Percentiles rank a stretch among this genome's conserved stretches.
Evolutionary conservation across 2,113 vertebrate species (phyloP).

Genomic region (Microtus montanus): DNA sequence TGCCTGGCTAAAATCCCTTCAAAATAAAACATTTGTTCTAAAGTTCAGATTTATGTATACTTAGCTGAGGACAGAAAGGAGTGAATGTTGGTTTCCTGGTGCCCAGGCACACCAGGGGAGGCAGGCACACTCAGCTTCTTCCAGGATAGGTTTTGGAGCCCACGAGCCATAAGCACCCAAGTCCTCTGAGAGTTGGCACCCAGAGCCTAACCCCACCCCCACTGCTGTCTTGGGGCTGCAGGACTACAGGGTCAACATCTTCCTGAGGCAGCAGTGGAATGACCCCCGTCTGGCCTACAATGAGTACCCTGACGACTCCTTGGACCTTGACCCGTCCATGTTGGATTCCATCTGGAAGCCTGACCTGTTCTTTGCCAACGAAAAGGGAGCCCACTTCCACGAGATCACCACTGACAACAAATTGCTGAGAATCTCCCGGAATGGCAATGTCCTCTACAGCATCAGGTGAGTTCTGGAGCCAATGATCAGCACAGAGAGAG

Average conservation of each 20-base stretch:
- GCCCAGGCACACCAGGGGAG: not conserved
- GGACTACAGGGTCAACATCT: slow-evolving; percentile 99
- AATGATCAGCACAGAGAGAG: not conserved
- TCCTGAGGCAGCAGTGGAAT: slow-evolving; percentile 98
- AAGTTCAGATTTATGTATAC: not conserved
- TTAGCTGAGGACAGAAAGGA: not conserved
- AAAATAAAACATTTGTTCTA: not conserved
- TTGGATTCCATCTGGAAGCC: slow-evolving; percentile 99
- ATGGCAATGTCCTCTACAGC: slow-evolving; percentile 98
- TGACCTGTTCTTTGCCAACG: slow-evolving; percentile 98
- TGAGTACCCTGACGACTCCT: slow-evolving; percentile 96
- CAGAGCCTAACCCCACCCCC: not conserved
- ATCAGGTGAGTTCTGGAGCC: slow-evolving; percentile 89
- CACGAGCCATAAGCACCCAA: rapidly evolving
- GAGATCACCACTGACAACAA: slow-evolving; percentile 99
- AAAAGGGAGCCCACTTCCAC: slow-evolving; percentile 99
- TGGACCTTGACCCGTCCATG: slow-evolving; percentile 99
- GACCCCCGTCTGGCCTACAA: slow-evolving; percentile 98
- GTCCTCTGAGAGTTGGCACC: not conserved
- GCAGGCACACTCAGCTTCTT: not conserved
- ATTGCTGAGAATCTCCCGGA: slow-evolving; percentile 96
- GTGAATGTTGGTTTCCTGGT: not conserved
- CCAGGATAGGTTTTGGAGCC: not conserved
- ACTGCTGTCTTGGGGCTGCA: slow-evolving; percentile 69
- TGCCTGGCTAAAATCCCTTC: not conserved